Base-by-base conservation (phyloP, 1,140 invertebrate genomes). In the Drosophila biarmipes region DNA sequence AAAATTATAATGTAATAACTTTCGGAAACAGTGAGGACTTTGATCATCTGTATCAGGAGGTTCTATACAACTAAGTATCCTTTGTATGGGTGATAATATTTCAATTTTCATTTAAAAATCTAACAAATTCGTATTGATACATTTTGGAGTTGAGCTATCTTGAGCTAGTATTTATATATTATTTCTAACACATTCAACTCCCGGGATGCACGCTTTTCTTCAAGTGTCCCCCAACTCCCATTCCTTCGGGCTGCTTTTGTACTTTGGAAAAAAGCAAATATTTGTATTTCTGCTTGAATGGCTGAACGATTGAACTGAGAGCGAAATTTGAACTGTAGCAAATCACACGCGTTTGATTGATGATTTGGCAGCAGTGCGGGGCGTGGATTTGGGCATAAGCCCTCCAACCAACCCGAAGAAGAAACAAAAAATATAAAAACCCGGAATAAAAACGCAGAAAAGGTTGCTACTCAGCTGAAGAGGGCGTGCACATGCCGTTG, bases 301-400 rank as follows among this genome's bases (percentile, higher is more conserved):
- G 54, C 75, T 82, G 84, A 87, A 87, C 84, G 82, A 87, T 87
- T 87, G 82, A 87, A 73, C 84, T 76, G 71, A 79, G 82, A 87
- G 79, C 82, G 84, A 87, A 82, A 87, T 87, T 87, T 87, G 82
- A 87, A 87, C 84, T 79, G 82, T 82, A 87, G 82, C 82, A 86
- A 86, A 86, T 86, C 82, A 81, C 82, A 86, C 64, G 82, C 78
- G 82, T 89, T 87, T 87, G 82, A 87, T 87, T 87, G 82, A 87
- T 87, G 84, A 87, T 82, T 87, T 81, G 82, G 55, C 82, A 87
- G 49, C 68, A 64, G 53, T 48, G 48, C 12, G 52, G 46, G 71
- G 59, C 52, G 52, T 52, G 48, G 29, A 51, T 31, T 51, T 51
- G 52, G 37, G 27, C 31, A 53, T 49, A 73, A 73, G 27, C 49